A percentile compares a stretch with the other conserved stretches of the same genome.
Conservation (phyloP, 2,888 invertebrate genomes). For the Parnassius mnemosyne region DNA sequence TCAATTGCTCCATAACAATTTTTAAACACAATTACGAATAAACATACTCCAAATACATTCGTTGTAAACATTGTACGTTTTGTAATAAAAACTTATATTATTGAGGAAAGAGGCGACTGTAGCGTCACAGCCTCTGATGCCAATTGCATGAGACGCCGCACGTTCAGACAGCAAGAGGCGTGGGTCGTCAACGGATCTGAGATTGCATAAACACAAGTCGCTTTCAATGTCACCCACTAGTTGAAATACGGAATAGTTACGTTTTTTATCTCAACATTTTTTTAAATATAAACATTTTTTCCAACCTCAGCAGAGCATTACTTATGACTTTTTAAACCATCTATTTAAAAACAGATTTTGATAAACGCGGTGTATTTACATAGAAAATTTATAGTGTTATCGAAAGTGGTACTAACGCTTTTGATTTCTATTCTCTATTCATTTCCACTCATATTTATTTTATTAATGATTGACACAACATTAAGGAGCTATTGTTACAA, state of each 20-base stretch:
- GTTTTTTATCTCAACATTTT: conserved; percentile 31
- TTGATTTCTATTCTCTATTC: too few species aligned
- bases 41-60: conserved; percentile 29
- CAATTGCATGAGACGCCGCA: conserved; percentile 26
- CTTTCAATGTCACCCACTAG: conserved; percentile 56
- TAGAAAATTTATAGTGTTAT: neutral
- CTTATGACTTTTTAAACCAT: neutral
- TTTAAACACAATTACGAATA: conserved; percentile 40
- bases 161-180: conserved; percentile 14
- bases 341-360: conserved; percentile 18
- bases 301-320: too few species aligned
- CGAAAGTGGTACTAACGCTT: too few species aligned
- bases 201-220: conserved; percentile 55
- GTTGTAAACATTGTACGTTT: conserved; percentile 21
- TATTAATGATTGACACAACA: too few species aligned
- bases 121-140: conserved; percentile 23
- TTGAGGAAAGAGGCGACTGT: conserved; percentile 16
- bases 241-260: conserved; percentile 40
- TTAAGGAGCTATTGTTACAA: too few species aligned
- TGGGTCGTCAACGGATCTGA: conserved; percentile 16
- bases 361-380: neutral
- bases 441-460: too few species aligned
- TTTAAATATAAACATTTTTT: conserved; percentile 20
- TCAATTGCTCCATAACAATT: conserved; percentile 48
- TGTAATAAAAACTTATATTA: conserved; percentile 17